Percentiles rank a stretch among this genome's conserved stretches.
Conservation (phyloP, 1,140 invertebrate genomes). For the Brachystomella parvula region DNA sequence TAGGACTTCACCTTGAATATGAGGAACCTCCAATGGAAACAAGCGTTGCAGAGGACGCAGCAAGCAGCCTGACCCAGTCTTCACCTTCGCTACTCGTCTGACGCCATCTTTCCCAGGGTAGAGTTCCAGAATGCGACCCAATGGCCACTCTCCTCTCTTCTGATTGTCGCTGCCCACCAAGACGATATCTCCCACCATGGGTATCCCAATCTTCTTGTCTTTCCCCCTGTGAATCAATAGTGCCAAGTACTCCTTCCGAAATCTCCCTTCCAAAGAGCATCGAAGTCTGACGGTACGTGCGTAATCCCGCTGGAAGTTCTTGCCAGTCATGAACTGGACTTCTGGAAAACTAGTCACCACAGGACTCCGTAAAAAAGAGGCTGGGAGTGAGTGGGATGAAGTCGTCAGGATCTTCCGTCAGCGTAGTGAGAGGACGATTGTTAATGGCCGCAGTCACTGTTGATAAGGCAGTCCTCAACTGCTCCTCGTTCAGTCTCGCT, state of each 20-base stretch:
- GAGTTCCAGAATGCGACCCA: neutral
- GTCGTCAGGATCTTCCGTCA: constrained; percentile 39
- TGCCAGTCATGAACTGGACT: neutral
- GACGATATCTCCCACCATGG: constrained; percentile 5
- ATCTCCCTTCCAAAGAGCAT: neutral
- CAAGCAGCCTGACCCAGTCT: constrained; percentile 13
- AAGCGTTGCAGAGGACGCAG: constrained; percentile 20
- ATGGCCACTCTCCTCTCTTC: constrained; percentile 5
- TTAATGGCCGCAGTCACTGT: constrained; percentile 41
- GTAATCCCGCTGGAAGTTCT: neutral
- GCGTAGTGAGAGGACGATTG: constrained; percentile 40
- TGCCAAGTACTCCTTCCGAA: constrained; percentile 6
- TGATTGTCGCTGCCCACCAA: constrained; percentile 9
- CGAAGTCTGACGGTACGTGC: neutral
- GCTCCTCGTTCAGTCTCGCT: constrained; percentile 37
- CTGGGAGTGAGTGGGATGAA: constrained; percentile 35
- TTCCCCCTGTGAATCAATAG: constrained; percentile 7
- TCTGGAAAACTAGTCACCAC: no score
- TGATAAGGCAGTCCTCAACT: constrained; percentile 40
- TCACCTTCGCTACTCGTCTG: constrained; percentile 14
- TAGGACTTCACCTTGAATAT: neutral
- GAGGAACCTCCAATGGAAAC: constrained; percentile 18
- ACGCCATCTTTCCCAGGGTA: constrained; percentile 12
- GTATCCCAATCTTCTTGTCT: neutral
- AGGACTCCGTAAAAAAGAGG: constrained; percentile 29